phyloP scores from a whole-genome alignment of 1,140 invertebrate species.

The Venturia canescens region DNA sequence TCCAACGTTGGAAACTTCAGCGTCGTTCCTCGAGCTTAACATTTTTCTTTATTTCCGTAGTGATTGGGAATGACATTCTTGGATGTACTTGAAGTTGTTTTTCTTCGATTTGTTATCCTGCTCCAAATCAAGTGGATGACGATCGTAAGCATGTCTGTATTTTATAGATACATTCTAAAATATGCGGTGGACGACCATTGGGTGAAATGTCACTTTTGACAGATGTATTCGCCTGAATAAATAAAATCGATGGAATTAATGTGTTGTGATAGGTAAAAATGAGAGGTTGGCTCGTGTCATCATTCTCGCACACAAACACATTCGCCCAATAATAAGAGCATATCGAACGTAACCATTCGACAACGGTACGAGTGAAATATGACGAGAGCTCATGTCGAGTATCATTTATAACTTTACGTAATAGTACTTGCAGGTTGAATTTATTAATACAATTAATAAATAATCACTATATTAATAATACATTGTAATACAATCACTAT shows the following conservation, averaged over 20 bases:
- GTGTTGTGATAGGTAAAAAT: neutral
- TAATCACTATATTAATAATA: too few relatives aligned
- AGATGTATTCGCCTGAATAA: neutral
- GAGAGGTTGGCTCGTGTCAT: neutral
- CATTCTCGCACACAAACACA: neutral
- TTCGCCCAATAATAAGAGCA: neutral
- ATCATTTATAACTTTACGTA: slow-evolving; percentile 9
- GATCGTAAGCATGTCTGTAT: neutral
- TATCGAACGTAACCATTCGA: too few relatives aligned
- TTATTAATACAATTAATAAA: too few relatives aligned
- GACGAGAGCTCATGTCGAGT: neutral
- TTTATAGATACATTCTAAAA: neutral
- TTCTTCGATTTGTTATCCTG: too few relatives aligned
- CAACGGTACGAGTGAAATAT: too few relatives aligned
- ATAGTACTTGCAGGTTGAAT: too few relatives aligned
- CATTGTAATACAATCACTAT: slow-evolving; percentile 21
- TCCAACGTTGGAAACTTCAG: too few relatives aligned
- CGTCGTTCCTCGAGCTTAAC: too few relatives aligned
- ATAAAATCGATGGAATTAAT: neutral
- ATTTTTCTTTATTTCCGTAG: too few relatives aligned
- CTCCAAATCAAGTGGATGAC: too few relatives aligned
- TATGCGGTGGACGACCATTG: neutral
- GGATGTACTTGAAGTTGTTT: too few relatives aligned
- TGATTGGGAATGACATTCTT: too few relatives aligned
- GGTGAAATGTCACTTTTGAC: neutral